Evolutionary conservation across 92 coral and sea anemone genomes (phyloP).

Genomic region (Pocillopora grandis): DNA sequence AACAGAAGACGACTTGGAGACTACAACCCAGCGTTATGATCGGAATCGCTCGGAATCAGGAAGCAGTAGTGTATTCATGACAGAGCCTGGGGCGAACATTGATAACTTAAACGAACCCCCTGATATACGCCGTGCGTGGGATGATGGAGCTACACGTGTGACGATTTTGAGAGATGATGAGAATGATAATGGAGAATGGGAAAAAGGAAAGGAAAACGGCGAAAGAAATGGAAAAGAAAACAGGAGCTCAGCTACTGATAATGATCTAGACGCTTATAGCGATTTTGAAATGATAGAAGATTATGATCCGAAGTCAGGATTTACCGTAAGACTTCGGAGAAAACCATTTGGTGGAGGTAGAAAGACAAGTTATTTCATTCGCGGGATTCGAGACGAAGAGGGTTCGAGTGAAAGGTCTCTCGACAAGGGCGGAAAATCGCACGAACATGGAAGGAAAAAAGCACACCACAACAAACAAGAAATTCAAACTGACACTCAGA

Average conservation of each 20-base stretch:
- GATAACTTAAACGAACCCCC: conserved; percentile 40
- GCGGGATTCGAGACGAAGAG: conserved; percentile 26
- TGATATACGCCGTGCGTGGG: conserved; percentile 56
- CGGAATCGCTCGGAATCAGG: conserved; percentile 31
- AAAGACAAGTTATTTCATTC: conserved; percentile 16
- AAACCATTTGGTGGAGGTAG: conserved; percentile 23
- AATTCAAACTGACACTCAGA: background rate
- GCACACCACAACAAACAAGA: background rate
- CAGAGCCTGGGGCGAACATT: conserved; percentile 57
- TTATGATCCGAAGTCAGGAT: conserved; percentile 66
- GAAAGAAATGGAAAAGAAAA: background rate
- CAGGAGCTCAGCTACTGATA: background rate
- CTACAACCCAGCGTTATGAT: background rate
- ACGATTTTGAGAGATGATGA: conserved; percentile 23
- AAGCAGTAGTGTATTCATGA: conserved; percentile 52
- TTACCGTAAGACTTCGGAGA: conserved; percentile 48
- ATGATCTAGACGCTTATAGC: conserved; percentile 21
- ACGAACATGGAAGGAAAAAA: background rate
- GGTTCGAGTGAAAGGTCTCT: background rate
- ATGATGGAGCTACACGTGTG: conserved; percentile 22
- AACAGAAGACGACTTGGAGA: conserved; percentile 23
- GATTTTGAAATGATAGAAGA: conserved; percentile 61
- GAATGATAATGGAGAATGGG: conserved; percentile 7
- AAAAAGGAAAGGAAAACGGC: background rate
- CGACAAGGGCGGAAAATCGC: background rate